Evolutionary conservation across 2,797 vertebrate genomes (phyloP).

Genomic region (Periophthalmus magnuspinnatus): DNA sequence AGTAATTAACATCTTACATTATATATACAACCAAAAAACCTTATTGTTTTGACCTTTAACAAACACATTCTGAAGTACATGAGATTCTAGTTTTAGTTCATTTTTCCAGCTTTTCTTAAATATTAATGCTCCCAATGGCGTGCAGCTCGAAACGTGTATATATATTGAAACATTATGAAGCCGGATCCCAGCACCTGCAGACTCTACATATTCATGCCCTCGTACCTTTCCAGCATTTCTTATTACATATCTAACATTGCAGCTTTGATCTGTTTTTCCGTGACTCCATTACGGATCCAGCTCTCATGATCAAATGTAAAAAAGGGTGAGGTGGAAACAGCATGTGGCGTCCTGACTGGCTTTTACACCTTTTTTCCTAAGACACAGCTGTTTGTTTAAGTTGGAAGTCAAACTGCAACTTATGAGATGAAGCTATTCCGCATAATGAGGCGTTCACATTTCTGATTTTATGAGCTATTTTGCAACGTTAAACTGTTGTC

Average conservation of each 20-base stretch:
- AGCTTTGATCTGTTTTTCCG: conserved; percentile 29
- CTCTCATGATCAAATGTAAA: conserved; percentile 25
- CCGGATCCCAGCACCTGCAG: conserved; percentile 21
- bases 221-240: conserved; percentile 28
- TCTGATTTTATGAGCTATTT: neutral
- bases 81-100: too few species aligned
- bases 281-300: conserved; percentile 31
- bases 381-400: conserved; percentile 44
- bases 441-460: conserved; percentile 13
- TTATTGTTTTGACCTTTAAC: too few species aligned
- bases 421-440: conserved; percentile 50
- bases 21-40: too few species aligned
- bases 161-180: neutral
- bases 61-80: too few species aligned
- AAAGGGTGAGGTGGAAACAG: conserved; percentile 53
- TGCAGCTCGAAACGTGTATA: neutral
- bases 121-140: too few species aligned
- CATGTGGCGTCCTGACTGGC: conserved; percentile 57
- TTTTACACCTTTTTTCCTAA: conserved; percentile 7
- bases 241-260: conserved; percentile 36
- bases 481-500: neutral
- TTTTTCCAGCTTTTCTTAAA: too few species aligned
- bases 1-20: too few species aligned
- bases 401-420: conserved; percentile 20
- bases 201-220: conserved; percentile 35